Base-by-base conservation (phyloP, 2,797 vertebrate genomes). In the Gallinago stenura region DNA sequence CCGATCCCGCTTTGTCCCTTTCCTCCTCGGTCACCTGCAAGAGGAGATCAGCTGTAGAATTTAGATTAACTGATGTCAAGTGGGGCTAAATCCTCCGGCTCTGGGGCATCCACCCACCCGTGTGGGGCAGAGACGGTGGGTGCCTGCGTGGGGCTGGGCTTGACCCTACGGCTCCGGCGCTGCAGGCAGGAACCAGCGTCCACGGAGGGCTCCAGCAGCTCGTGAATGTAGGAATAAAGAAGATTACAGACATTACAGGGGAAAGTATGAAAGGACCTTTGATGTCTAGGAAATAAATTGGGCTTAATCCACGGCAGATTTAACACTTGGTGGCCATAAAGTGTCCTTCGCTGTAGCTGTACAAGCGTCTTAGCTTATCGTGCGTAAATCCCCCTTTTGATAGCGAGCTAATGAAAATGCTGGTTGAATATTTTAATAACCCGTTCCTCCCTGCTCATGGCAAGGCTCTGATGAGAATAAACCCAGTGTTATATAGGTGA, bases 381-480 rank as follows among this genome's bases (percentile, higher is more conserved):
- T 8, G 12, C 66, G 35, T 45, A 95, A 91, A 94, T 66, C 14
- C 22, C 12, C 5, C 31, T 62, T 83, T 90, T 79, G 39, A 75
- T 76, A 75, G 33, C 0, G 2, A 58, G 14, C n/a, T 81, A 26
- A 31, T 76, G 66, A 82, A 90, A 91, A 61, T 58, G 31, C 24
- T 54, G n/a, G 26, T 50, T 75, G 60, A 70, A 35, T 93, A 62
- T 79, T 91, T 87, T 78, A 85, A 83, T 65, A 83, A 66, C 5
- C 15, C 43, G 1, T 75, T 85, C 41, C 57, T 81, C 46, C 16
- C 41, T 91, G 31, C 43, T 83, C 41, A 31, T 57, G 18, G 56
- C 50, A 86, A 90, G 26, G 50, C 54, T 60, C 25, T 58, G 51
- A 41, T 70, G 58, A 50, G 65, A 72, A 41, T 24, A 81, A 46